Evolutionary conservation across 2,113 vertebrate genomes (phyloP).

Genomic region (Mystacornis crossleyi): DNA sequence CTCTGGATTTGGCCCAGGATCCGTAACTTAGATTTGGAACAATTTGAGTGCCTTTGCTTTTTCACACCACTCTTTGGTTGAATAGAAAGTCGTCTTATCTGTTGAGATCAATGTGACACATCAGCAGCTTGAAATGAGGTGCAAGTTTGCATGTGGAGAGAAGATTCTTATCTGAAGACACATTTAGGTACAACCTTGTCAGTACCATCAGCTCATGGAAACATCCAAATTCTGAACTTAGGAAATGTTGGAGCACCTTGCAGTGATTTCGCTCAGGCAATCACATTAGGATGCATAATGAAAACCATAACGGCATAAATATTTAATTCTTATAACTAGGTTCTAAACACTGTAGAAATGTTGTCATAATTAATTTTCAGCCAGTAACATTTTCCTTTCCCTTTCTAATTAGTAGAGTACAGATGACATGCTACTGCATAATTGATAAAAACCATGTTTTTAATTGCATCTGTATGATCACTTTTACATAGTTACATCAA

Average conservation of each 20-base stretch:
- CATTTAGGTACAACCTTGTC: neutral
- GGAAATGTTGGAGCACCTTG: neutral
- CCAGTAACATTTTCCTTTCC: slow-evolving; percentile 34
- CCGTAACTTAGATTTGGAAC: neutral
- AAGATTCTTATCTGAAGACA: neutral
- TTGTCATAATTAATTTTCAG: slow-evolving; percentile 70
- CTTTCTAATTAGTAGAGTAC: slow-evolving; percentile 68
- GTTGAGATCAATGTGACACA: neutral
- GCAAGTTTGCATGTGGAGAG: neutral
- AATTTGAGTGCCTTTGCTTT: neutral
- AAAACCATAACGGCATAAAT: slow-evolving; percentile 62
- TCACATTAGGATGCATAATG: slow-evolving; percentile 41
- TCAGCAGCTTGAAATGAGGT: neutral
- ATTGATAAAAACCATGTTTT: slow-evolving; percentile 69
- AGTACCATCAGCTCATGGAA: neutral
- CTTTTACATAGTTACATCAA: slow-evolving; percentile 32
- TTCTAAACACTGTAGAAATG: slow-evolving; percentile 59
- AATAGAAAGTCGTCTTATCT: neutral
- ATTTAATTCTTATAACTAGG: slow-evolving; percentile 66
- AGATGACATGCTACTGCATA: slow-evolving; percentile 56
- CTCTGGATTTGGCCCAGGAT: neutral
- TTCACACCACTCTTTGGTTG: neutral
- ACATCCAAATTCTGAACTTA: neutral
- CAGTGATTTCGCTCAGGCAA: slow-evolving; percentile 25
- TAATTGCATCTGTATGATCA: slow-evolving; percentile 49